phyloP scores from a whole-genome alignment of 2,797 vertebrate species.

The Oreochromis grahami region DNA sequence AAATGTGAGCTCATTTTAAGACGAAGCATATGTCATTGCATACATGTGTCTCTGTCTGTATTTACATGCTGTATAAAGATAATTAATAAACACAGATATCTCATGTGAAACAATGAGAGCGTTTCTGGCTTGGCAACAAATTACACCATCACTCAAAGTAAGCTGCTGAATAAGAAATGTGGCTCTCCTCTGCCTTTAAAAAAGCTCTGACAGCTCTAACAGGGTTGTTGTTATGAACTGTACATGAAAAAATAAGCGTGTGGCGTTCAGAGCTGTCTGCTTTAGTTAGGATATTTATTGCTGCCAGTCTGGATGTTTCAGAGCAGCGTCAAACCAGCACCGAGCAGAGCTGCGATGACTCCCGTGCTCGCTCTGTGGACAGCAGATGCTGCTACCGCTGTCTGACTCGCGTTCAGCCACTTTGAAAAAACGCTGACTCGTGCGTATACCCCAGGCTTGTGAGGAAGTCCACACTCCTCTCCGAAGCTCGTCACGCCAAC shows the following conservation, averaged over 20 bases:
- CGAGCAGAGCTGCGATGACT: constrained; percentile 18
- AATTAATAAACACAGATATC: background rate
- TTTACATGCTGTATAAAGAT: background rate
- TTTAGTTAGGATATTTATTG: background rate
- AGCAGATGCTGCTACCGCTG: background rate
- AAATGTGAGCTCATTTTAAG: background rate
- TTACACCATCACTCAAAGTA: background rate
- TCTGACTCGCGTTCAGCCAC: constrained; percentile 41
- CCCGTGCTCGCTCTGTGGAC: background rate
- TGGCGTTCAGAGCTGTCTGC: background rate
- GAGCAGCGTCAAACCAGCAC: background rate
- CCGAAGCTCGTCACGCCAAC: constrained; percentile 66
- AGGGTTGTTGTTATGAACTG: background rate
- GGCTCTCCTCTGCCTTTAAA: background rate
- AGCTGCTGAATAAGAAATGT: background rate
- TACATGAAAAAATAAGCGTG: background rate
- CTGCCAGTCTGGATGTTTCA: background rate
- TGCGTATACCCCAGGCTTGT: constrained; percentile 55
- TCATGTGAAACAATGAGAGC: background rate
- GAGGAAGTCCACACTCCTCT: constrained; percentile 34
- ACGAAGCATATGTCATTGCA: background rate
- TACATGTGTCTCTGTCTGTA: background rate
- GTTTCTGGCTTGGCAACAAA: background rate
- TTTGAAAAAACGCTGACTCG: constrained; percentile 39
- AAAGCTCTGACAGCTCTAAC: background rate